phyloP scores from a whole-genome alignment of 2,888 invertebrate genomes.

The Meteorus colon region DNA sequence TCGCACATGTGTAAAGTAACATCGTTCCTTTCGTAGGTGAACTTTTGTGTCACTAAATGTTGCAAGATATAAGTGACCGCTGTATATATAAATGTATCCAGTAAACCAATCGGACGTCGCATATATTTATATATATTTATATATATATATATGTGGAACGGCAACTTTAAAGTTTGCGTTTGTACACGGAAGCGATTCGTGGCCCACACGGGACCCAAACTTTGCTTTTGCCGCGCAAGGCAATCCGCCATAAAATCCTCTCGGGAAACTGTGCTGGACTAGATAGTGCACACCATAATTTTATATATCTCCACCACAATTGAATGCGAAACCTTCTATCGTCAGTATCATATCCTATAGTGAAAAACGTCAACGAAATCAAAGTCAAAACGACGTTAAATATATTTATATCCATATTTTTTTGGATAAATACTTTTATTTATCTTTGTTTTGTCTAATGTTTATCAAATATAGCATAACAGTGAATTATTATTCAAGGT shows the following conservation, averaged over 20 bases:
- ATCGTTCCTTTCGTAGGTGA: conserved; percentile 47
- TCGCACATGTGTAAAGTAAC: conserved; percentile 25
- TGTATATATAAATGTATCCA: conserved; percentile 17
- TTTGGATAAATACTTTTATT: too few species aligned
- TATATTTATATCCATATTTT: too few species aligned
- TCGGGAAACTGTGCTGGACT: conserved; percentile 2
- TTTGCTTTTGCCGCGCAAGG: conserved; percentile 47
- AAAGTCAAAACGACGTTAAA: too few species aligned
- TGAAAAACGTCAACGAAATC: too few species aligned
- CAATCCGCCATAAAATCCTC: conserved; percentile 18
- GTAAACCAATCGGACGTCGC: conserved; percentile 9
- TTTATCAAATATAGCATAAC: background rate
- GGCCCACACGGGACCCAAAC: conserved; percentile 55
- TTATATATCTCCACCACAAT: background rate
- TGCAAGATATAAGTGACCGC: conserved; percentile 54
- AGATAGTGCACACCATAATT: background rate
- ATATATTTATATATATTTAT: too few species aligned
- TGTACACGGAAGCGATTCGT: conserved; percentile 54
- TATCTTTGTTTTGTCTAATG: too few species aligned
- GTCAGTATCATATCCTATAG: too few species aligned
- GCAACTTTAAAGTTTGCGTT: conserved; percentile 61
- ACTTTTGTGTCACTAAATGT: conserved; percentile 60
- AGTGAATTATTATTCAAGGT: conserved; percentile 50
- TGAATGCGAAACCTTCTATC: too few species aligned
- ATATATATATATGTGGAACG: conserved; percentile 17